Evolutionary conservation across 2,888 invertebrate species (phyloP).

Genomic region (Strigamia crassipes): DNA sequence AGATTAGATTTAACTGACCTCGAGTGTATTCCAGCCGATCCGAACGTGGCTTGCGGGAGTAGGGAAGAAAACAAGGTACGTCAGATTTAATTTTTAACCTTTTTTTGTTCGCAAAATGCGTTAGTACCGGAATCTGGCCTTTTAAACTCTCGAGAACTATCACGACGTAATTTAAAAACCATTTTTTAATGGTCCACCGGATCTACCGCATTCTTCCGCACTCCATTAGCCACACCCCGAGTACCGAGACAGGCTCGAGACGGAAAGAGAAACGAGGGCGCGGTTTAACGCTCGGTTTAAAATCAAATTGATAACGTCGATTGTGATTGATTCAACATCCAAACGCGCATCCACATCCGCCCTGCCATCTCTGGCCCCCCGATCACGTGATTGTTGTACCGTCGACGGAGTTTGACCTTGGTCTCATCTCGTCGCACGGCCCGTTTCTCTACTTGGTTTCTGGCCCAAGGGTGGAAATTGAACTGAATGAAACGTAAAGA

Average conservation of each 20-base stretch:
- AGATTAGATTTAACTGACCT: background rate
- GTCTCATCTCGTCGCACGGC: background rate
- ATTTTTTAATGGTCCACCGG: background rate
- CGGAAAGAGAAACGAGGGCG: background rate
- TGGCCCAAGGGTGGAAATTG: slow-evolving; percentile 15
- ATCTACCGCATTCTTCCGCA: slow-evolving; percentile 17
- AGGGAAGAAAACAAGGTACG: slow-evolving; percentile 70
- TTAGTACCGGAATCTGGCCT: background rate
- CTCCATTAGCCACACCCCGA: background rate
- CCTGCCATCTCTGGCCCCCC: background rate
- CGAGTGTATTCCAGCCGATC: slow-evolving; percentile 63
- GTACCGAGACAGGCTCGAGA: background rate
- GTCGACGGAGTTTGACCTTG: background rate
- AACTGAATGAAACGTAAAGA: slow-evolving; percentile 24
- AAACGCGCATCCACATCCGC: background rate
- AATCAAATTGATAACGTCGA: background rate
- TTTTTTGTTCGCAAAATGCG: slow-evolving; percentile 16
- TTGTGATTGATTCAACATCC: background rate
- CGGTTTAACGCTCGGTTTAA: background rate
- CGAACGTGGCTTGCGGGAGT: slow-evolving; percentile 71
- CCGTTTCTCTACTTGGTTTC: background rate
- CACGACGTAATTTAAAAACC: background rate
- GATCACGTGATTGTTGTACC: background rate
- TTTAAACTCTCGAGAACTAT: background rate
- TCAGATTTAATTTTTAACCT: slow-evolving; percentile 2